Evolutionary conservation across 1,140 invertebrate genomes (phyloP).

Genomic region (Paraescarpia echinospica): DNA sequence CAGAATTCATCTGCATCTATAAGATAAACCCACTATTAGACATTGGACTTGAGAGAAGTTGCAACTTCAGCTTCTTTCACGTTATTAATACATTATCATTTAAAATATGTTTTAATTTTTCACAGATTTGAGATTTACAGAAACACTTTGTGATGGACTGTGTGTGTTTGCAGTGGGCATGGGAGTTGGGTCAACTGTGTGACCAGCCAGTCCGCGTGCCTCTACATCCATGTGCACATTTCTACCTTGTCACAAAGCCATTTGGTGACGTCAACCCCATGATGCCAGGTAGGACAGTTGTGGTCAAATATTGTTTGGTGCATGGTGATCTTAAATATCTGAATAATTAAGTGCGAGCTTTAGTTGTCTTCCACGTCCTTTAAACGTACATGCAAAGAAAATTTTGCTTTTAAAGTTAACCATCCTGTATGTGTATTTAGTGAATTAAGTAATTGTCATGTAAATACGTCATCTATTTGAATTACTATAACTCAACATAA

Average conservation of each 20-base stretch:
- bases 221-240: constrained; percentile 89
- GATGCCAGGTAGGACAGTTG: constrained; percentile 57
- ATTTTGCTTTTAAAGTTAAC: too few relatives aligned
- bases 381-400: not conserved
- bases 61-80: too few relatives aligned
- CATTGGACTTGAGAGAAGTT: too few relatives aligned
- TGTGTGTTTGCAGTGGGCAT: constrained; percentile 64
- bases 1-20: too few relatives aligned
- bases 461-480: not conserved
- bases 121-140: too few relatives aligned
- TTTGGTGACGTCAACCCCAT: constrained; percentile 61
- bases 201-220: constrained; percentile 86
- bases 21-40: too few relatives aligned
- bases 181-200: constrained; percentile 78
- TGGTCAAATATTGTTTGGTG: not conserved
- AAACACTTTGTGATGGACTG: not conserved
- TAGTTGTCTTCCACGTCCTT: not conserved
- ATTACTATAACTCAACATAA: too few relatives aligned
- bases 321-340: not conserved
- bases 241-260: constrained; percentile 84
- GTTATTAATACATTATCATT: too few relatives aligned
- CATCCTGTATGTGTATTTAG: not conserved
- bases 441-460: not conserved
- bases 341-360: not conserved
- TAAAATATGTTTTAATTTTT: too few relatives aligned